Evolutionary conservation across 2,888 invertebrate genomes (phyloP).

Genomic region (Peribatodes rhomboidaria): DNA sequence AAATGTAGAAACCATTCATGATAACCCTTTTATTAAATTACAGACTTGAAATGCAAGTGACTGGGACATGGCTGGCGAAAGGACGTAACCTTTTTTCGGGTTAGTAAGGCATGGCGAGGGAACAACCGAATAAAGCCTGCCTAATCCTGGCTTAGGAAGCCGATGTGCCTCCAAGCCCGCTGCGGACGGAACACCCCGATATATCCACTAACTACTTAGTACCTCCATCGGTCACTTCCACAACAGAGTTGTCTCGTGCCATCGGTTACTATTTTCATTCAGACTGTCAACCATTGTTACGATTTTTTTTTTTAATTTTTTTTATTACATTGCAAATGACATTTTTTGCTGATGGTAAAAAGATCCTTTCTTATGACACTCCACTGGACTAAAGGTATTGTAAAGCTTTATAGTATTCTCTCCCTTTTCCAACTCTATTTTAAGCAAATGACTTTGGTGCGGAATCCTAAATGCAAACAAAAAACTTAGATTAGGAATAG

Average conservation of each 20-base stretch:
- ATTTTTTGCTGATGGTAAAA: no score
- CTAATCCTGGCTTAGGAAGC: constrained; percentile 71
- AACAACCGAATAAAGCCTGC: constrained; percentile 56
- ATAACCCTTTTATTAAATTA: constrained; percentile 46
- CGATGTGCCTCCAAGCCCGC: constrained; percentile 45
- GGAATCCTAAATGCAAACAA: no score
- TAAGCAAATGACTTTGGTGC: no score
- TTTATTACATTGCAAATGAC: no score
- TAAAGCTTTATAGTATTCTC: no score
- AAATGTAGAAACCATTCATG: constrained; percentile 39
- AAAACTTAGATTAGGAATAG: neutral
- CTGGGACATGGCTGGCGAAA: constrained; percentile 23
- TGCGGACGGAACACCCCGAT: constrained; percentile 20
- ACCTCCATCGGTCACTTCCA: neutral
- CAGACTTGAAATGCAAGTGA: constrained; percentile 36
- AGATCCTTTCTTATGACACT: no score
- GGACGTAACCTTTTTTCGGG: constrained; percentile 51
- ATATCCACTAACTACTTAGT: constrained; percentile 11
- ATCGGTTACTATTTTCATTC: no score
- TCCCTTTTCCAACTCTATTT: no score
- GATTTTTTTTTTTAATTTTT: no score
- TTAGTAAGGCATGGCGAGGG: constrained; percentile 51
- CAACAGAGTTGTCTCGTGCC: no score
- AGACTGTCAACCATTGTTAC: no score
- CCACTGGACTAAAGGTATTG: no score